Evolutionary conservation across 2,888 invertebrate species (phyloP).

Genomic region (Andricus quercusramuli): DNA sequence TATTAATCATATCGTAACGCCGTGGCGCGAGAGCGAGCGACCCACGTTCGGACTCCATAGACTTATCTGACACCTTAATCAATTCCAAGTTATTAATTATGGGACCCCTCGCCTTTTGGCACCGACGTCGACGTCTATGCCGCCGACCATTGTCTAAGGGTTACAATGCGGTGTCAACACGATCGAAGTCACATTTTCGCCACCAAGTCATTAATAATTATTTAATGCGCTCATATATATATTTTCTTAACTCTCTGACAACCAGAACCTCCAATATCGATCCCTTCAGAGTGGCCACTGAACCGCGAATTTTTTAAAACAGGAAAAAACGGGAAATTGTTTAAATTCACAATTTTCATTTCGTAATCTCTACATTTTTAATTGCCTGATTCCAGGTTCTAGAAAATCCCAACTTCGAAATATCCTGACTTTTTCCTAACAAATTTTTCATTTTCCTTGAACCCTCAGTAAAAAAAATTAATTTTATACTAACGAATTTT

Average conservation of each 20-base stretch:
- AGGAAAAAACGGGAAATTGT: too few relatives aligned
- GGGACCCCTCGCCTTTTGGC: constrained; percentile 62
- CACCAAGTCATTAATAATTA: constrained; percentile 71
- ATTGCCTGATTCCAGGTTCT: too few relatives aligned
- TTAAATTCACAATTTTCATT: too few relatives aligned
- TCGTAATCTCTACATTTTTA: too few relatives aligned
- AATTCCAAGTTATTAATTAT: constrained; percentile 75
- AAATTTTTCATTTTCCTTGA: too few relatives aligned
- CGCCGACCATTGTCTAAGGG: constrained; percentile 65
- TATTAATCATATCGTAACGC: constrained; percentile 76
- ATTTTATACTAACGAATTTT: too few relatives aligned
- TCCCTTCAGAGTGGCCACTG: background rate
- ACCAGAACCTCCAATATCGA: background rate
- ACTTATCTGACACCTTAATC: constrained; percentile 78
- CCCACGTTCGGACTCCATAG: constrained; percentile 70
- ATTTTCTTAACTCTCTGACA: constrained; percentile 37
- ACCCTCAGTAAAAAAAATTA: too few relatives aligned
- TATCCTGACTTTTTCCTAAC: too few relatives aligned
- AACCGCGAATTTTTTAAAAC: too few relatives aligned
- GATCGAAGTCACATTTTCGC: constrained; percentile 69
- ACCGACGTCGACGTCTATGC: constrained; percentile 59
- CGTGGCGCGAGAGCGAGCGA: constrained; percentile 60
- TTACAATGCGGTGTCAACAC: constrained; percentile 72
- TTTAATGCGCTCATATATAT: constrained; percentile 54
- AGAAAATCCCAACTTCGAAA: too few relatives aligned